Percentiles rank a stretch among this genome's conserved stretches.
These are phyloP conservation scores for Phthorimaea operculella DNA, from an alignment of 1,140 invertebrate species.

Conservation along the genomic window DNA sequence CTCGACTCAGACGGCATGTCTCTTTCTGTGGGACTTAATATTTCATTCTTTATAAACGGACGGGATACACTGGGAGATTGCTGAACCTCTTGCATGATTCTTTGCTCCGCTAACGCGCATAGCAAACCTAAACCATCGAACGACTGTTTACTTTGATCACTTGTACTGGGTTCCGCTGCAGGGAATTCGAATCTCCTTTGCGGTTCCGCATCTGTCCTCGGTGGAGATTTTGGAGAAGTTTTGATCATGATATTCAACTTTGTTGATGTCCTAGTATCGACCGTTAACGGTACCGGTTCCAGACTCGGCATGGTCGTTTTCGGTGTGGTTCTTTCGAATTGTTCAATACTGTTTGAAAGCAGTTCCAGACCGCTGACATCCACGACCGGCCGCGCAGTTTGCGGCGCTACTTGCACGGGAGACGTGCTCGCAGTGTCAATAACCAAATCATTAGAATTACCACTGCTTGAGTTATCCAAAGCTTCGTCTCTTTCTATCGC, in stretches of 20 bases:
- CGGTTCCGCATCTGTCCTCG: conserved; percentile 34
- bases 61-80: conserved; percentile 30
- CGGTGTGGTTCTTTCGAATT: conserved; percentile 71
- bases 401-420: conserved; percentile 22
- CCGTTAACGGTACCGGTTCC: conserved; percentile 41
- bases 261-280: conserved; percentile 46
- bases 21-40: conserved; percentile 44
- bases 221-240: conserved; percentile 60
- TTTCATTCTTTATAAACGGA: conserved; percentile 50
- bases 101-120: conserved; percentile 86
- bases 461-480: conserved; percentile 45
- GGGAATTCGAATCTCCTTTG: conserved; percentile 56
- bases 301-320: conserved; percentile 42
- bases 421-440: conserved; percentile 52
- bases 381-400: conserved; percentile 48
- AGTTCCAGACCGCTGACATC: conserved; percentile 85
- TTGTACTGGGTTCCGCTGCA: conserved; percentile 24
- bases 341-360: conserved; percentile 83
- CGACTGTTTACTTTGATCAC: conserved; percentile 40
- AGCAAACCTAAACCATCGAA: conserved; percentile 82
- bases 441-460: conserved; percentile 47
- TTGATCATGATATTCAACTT: conserved; percentile 59
- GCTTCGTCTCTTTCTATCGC: conserved; percentile 55
- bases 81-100: conserved; percentile 79
- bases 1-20: conserved; percentile 35